These are phyloP conservation scores for Alauda arvensis DNA, from an alignment of 2,797 vertebrate genomes.

Conservation along the genomic window DNA sequence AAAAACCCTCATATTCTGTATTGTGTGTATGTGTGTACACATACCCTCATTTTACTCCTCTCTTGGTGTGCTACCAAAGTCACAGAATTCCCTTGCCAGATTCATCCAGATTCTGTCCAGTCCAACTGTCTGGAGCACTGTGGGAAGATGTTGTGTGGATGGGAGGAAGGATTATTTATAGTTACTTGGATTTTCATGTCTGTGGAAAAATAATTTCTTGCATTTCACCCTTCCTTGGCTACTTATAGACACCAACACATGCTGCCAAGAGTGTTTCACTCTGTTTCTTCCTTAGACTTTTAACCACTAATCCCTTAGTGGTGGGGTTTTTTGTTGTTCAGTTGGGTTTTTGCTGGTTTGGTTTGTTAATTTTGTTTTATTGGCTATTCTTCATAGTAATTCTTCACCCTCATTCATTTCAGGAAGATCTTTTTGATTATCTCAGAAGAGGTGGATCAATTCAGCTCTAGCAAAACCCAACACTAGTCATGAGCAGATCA, in stretches of 20 bases:
- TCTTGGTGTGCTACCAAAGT: neutral
- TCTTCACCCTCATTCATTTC: neutral
- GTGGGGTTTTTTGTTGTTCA: neutral
- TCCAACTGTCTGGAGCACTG: neutral
- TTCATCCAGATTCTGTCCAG: neutral
- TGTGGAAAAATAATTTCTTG: neutral
- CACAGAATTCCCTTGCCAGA: neutral
- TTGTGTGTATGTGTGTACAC: neutral
- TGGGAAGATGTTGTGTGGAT: accelerated
- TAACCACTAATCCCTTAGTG: neutral
- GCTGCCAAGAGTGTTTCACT: neutral
- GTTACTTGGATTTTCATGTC: neutral
- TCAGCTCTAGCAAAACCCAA: neutral
- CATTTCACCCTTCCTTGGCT: neutral
- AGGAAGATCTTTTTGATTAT: neutral
- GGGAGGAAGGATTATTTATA: neutral
- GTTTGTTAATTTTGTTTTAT: neutral
- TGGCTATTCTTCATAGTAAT: neutral
- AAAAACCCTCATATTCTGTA: neutral
- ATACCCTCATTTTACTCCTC: neutral
- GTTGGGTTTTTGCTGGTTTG: neutral
- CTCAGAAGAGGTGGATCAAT: neutral
- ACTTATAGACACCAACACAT: neutral
- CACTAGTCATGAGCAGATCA: neutral
- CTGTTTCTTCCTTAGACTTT: neutral